Base-by-base conservation (phyloP, 2,113 vertebrate species). In the Pontoporia blainvillei region DNA sequence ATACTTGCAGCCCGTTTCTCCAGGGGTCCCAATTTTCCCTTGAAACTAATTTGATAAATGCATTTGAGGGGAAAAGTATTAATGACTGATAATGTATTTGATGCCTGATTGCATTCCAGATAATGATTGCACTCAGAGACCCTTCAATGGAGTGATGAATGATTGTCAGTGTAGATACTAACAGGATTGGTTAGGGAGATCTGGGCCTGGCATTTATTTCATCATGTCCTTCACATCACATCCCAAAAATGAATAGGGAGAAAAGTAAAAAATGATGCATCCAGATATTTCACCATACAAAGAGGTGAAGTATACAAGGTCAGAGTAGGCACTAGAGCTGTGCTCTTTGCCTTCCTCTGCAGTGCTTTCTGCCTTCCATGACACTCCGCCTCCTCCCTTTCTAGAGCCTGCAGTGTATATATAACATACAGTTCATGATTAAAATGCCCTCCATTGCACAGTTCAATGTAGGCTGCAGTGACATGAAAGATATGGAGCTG, bases 71-170 rank as follows among this genome's bases (percentile, higher is more conserved):
- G 31, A 39, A 84, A 96, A 86, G n/a, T 88, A 95, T 91, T 95
- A 93, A 95, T 94, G 76, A 83, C 54, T 96, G 66, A 93, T 97
- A 95, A 94, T 96, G 46, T 88, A 83, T 73, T 94, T 85, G 91
- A 69, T 86, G 39, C 21, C 41, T 49, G 82, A 85, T 59, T 46
- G 36, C 18, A 86, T 82, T 54, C 21, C 54, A 93, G 67, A 72
- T 94, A 94, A 93, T 96, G 85, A 76, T 34, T 88, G 66, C 18
- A 84, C 31, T 83, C 18, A 54, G 61, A 94, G 54, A 91, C 34
- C 62, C 67, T 86, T 96, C 20, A 14, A 0, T 91, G 39, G 52
- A 81, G 14, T 90, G 78, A 94, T 39, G 34, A 76, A 94, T 76
- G 72, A 69, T 84, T 96, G n/a, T 94, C 71, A 95, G 39, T 39